Evolutionary conservation across 1,140 invertebrate genomes (phyloP).

Genomic region (Nylanderia fulva): DNA sequence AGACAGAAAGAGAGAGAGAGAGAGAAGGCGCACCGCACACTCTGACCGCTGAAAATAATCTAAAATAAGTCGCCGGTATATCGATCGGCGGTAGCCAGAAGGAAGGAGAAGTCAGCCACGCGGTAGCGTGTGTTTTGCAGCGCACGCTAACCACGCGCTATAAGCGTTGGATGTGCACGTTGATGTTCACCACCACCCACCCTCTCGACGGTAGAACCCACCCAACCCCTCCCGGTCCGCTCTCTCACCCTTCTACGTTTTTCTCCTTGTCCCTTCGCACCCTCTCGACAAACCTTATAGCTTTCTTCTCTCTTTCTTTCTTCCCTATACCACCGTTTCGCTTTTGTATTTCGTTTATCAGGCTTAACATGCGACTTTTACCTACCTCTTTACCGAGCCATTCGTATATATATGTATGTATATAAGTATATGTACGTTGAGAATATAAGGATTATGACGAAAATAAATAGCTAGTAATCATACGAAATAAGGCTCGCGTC

Average conservation of each 20-base stretch:
- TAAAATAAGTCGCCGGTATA: slow-evolving; percentile 79
- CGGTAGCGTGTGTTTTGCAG: slow-evolving; percentile 69
- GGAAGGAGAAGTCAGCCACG: slow-evolving; percentile 66
- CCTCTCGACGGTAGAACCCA: slow-evolving; percentile 7
- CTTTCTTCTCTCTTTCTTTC: slow-evolving; percentile 35
- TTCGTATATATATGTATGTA: too few species aligned
- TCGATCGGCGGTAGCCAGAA: slow-evolving; percentile 76
- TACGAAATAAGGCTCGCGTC: slow-evolving; percentile 45
- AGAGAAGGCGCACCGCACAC: slow-evolving; percentile 44
- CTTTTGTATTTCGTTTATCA: slow-evolving; percentile 82
- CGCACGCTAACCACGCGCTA: slow-evolving; percentile 56
- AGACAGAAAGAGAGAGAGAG: neutral
- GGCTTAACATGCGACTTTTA: slow-evolving; percentile 81
- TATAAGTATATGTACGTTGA: slow-evolving; percentile 1
- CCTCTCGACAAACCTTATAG: slow-evolving; percentile 32
- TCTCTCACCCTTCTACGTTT: neutral
- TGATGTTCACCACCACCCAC: slow-evolving; percentile 49
- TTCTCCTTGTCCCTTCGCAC: slow-evolving; percentile 54
- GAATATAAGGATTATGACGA: slow-evolving; percentile 70
- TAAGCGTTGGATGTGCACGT: slow-evolving; percentile 59
- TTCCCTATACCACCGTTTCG: slow-evolving; percentile 49
- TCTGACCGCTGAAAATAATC: slow-evolving; percentile 76
- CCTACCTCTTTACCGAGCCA: slow-evolving; percentile 65
- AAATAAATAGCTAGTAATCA: slow-evolving; percentile 51
- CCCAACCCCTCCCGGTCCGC: neutral